phyloP scores from a whole-genome alignment of 2,113 vertebrate genomes.

The Quiscalus mexicanus region DNA sequence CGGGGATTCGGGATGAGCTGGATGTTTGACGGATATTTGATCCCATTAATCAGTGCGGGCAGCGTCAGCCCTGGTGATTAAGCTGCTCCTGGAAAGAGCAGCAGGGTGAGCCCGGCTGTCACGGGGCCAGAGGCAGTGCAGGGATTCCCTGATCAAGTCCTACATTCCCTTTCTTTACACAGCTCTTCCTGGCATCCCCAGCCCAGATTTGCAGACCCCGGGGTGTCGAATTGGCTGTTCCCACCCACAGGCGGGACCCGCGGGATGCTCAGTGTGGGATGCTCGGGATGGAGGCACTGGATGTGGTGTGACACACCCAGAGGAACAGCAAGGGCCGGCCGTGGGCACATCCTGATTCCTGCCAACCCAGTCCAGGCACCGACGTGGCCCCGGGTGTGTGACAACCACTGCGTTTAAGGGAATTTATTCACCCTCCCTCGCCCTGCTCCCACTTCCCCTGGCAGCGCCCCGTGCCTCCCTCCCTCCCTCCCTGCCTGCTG shows the following conservation, averaged over 20 bases:
- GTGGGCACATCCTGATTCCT: fast-evolving
- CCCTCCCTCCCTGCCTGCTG: background rate
- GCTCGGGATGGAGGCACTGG: too few relatives aligned
- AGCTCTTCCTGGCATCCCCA: background rate
- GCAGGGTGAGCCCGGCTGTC: background rate
- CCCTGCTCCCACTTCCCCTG: background rate
- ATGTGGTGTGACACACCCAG: fast-evolving
- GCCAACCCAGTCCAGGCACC: background rate
- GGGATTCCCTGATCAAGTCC: background rate
- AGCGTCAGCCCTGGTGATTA: background rate
- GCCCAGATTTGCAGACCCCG: background rate
- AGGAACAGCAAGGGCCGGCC: background rate
- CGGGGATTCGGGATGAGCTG: background rate
- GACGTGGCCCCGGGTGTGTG: background rate
- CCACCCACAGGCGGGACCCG: fast-evolving
- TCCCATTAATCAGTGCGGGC: background rate
- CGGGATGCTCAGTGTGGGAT: background rate
- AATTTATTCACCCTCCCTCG: background rate
- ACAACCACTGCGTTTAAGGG: background rate
- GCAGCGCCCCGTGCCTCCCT: background rate
- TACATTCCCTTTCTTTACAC: background rate
- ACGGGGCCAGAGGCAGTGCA: background rate
- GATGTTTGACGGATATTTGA: background rate
- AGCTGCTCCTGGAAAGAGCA: slow-evolving; percentile 23
- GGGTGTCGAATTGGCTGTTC: fast-evolving